Evolutionary conservation across 2,113 vertebrate genomes (phyloP), one percentile per base, ranked within the genome.

Genomic region (Orycteropus afer): DNA sequence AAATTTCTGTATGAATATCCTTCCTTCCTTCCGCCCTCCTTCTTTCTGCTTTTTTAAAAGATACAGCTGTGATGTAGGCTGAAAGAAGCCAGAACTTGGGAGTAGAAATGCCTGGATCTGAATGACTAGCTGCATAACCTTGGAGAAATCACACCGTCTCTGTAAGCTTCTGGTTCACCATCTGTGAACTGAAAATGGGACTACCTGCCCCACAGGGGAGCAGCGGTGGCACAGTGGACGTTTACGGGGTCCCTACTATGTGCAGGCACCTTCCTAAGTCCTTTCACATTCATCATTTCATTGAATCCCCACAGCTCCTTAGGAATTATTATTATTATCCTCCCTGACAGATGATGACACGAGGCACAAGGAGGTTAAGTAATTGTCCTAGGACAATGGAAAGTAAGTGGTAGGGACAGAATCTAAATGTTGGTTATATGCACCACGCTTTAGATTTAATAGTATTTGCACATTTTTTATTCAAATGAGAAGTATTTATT

Each of bases 121-220:
- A 88, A 91, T 57, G 91, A 91, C 73, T 80, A 59, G 63, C 65
- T 84, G 83, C 17, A 76, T 45, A 88, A 67, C 14, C 40, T 78
- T 71, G 25, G 37, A 22, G 29, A 40, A 34, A 55, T 73, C 47
- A 55, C 63, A 90, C 71, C 89, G 55, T 65, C 47, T 81, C 65
- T 81, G 49, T 29, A 22, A 69, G 15, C 57, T 87, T 86, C 67
- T 22, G 29, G 57, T n/a, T 90, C 20, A 59, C 85, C 45, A 65
- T 57, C 40, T 88, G 63, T 42, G 83, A 91, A 80, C 32, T 67
- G n/a, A 94, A 10, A 80, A 77, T 55, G 27, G 45, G 49, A 49
- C 77, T 37, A 49, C 42, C 37, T 49, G 22, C 34, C 45, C 49
- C 69, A 8, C 0, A 49, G 11, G 32, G 51, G 22, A 80, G 63